A percentile compares a stretch with the other conserved stretches of the same genome.
Conservation (phyloP, 1,140 invertebrate species). For the Andrena cerasifolii region DNA sequence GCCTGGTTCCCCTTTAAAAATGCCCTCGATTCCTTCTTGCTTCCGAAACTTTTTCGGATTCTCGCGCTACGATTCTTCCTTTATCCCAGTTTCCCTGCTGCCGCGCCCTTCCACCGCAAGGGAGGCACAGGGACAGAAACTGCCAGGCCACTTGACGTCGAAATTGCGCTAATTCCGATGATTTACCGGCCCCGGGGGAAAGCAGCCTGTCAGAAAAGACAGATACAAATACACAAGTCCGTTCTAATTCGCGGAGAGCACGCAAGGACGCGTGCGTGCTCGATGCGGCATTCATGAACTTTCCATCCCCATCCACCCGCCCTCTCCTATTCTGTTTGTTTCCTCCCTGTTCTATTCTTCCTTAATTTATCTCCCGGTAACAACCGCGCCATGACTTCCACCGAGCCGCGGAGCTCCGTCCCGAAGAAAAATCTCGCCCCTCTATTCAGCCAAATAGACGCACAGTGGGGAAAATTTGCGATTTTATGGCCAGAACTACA, state of each 20-base stretch:
- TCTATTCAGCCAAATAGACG: slow-evolving; percentile 25
- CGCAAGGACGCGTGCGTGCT: slow-evolving; percentile 56
- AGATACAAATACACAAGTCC: slow-evolving; percentile 63
- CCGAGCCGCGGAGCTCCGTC: background rate
- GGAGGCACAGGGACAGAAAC: slow-evolving; percentile 27
- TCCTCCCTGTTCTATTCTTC: slow-evolving; percentile 39
- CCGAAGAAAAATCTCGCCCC: slow-evolving; percentile 32
- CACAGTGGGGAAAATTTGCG: too few relatives aligned
- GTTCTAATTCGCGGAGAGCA: slow-evolving; percentile 51
- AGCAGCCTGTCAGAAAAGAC: slow-evolving; percentile 58
- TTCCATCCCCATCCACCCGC: background rate
- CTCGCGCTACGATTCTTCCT: slow-evolving; percentile 2
- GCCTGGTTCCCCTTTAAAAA: background rate
- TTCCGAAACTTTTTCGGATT: background rate
- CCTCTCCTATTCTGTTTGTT: slow-evolving; percentile 29
- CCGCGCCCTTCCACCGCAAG: slow-evolving; percentile 4
- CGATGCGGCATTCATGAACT: slow-evolving; percentile 31
- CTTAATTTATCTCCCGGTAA: slow-evolving; percentile 55
- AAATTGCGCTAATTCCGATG: slow-evolving; percentile 63
- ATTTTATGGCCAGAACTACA: too few relatives aligned
- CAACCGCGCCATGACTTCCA: slow-evolving; percentile 45
- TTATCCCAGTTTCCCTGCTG: slow-evolving; percentile 30
- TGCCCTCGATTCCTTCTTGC: background rate
- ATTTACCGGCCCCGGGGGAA: slow-evolving; percentile 46
- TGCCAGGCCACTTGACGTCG: slow-evolving; percentile 40